Conservation (phyloP, 1,140 invertebrate species). For the Lordiphosa collinella region DNA sequence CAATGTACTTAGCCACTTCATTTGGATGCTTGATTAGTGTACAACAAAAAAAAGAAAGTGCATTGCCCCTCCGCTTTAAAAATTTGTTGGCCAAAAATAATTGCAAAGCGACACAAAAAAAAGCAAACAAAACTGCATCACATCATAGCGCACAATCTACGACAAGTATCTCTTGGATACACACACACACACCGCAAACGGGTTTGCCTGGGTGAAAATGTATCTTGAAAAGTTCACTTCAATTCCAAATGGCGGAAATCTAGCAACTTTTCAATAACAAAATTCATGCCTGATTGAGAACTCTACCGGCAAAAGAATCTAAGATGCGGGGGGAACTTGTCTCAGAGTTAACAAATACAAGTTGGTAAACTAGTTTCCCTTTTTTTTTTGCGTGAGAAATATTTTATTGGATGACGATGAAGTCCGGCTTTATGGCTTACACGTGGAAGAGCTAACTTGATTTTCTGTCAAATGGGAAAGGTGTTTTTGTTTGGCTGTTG, state of each 20-base stretch:
- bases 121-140: background rate
- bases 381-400: too few species aligned
- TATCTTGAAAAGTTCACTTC: conserved; percentile 11
- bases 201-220: conserved; percentile 44
- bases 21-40: conserved; percentile 1
- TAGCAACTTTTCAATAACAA: conserved; percentile 41
- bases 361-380: conserved; percentile 11
- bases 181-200: conserved; percentile 27
- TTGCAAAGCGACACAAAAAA: background rate
- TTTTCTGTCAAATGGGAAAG: conserved; percentile 22
- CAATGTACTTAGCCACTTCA: background rate
- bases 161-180: conserved; percentile 37
- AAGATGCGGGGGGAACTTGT: background rate
- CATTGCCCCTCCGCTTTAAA: too few species aligned
- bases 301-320: background rate
- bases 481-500: conserved; percentile 19
- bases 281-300: conserved; percentile 25
- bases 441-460: conserved; percentile 20
- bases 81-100: background rate
- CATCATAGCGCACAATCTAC: conserved; percentile 3
- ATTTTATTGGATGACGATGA: background rate
- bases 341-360: conserved; percentile 16
- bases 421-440: conserved; percentile 24
- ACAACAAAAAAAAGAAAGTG: background rate
- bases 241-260: conserved; percentile 39